Base-by-base conservation (phyloP, 2,797 vertebrate species). In the Garrulus glandarius region DNA sequence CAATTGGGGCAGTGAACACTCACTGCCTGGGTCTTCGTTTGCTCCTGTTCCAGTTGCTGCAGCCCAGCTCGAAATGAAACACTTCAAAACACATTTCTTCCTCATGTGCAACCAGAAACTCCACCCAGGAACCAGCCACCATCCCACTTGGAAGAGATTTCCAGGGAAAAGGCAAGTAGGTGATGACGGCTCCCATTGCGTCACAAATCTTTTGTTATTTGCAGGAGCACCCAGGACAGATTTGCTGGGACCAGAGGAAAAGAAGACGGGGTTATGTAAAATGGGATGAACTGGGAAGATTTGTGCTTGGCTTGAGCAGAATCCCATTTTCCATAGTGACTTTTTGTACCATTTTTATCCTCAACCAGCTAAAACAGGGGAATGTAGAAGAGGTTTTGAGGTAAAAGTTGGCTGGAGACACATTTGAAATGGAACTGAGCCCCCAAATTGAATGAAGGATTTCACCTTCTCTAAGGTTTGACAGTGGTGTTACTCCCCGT, bases 361-460 rank as follows among this genome's bases (percentile, higher is more conserved):
- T 49, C 13, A 21, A 14, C 13, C 63, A 34, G 11, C 5, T 39
- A 21, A 46, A 52, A 18, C 0, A 1, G 15, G 7, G 49, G 26
- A 26, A 30, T 1, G 0, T 6, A 43, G 63, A 23, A 46, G 60
- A 43, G 32, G 24, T 47, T 72, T 37, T 19, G 49, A 60, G 65
- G 52, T 20, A 15, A 37, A 60, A 76, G 36, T 34, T 71, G 50
- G 3, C 36, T 71, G 44, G 37, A 55, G 32, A 56, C 23, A 26
- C 0, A 0, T 37, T 71, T 59, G 36, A 49, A 59, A 32, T 64
- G 37, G 39, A 80, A 41, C 5, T 22, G 22, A 91, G 27, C 46
- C 56, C 80, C 44, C 39, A 79, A 52, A 75, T 1, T 21, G 41
- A 56, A 76, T 17, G 29, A 55, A 70, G 47, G 74, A 32, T 23